Evolutionary conservation across 2,888 invertebrate genomes (phyloP).

Genomic region (Eupithecia vulgata): DNA sequence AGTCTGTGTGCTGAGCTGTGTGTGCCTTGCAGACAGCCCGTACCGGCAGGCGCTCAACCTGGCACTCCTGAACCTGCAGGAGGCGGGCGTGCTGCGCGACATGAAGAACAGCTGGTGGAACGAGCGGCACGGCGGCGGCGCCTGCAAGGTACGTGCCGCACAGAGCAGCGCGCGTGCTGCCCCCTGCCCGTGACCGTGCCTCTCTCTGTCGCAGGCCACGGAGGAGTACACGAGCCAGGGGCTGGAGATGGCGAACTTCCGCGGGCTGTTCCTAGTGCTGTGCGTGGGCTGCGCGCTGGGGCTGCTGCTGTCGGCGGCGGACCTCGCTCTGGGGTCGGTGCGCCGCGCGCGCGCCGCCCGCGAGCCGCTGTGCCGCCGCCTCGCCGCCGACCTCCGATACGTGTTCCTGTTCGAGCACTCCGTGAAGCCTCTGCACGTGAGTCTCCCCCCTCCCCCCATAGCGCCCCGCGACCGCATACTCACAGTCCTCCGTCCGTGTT

Average conservation of each 20-base stretch:
- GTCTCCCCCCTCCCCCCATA: not conserved
- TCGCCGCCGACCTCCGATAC: constrained; percentile 71
- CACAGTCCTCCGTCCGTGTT: not conserved
- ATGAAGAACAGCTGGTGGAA: constrained; percentile 97
- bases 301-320: constrained; percentile 86
- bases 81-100: constrained; percentile 89
- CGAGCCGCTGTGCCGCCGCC: constrained; percentile 55
- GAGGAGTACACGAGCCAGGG: constrained; percentile 65
- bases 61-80: constrained; percentile 93
- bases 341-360: constrained; percentile 53
- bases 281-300: constrained; percentile 87
- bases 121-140: constrained; percentile 90
- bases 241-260: constrained; percentile 88
- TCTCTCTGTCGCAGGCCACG: constrained; percentile 51
- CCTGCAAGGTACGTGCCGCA: constrained; percentile 82
- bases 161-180: not conserved
- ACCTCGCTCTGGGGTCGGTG: constrained; percentile 74
- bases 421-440: constrained; percentile 67
- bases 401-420: constrained; percentile 72
- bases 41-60: constrained; percentile 91
- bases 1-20: not conserved
- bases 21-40: constrained; percentile 82
- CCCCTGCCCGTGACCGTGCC: not conserved
- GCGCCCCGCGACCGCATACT: not conserved
- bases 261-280: constrained; percentile 91